These are phyloP conservation scores for Zeugodacus cucurbitae DNA, from an alignment of 1,140 invertebrate genomes.

Conservation along the genomic window DNA sequence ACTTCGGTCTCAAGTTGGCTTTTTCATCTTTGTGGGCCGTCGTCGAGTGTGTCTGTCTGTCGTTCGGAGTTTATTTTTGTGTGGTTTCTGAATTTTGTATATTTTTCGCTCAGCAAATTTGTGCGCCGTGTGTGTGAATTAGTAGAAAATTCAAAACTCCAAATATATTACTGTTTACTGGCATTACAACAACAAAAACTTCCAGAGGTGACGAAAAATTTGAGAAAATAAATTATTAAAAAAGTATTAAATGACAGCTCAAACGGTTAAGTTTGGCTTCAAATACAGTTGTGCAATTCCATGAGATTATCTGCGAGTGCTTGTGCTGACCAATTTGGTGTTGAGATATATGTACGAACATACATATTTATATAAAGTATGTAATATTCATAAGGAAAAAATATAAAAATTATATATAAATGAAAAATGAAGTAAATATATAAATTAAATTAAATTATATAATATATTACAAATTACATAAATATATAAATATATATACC, in stretches of 20 bases:
- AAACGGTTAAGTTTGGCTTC: background rate
- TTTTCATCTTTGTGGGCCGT: background rate
- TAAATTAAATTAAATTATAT: background rate
- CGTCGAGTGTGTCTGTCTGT: background rate
- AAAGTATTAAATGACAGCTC: background rate
- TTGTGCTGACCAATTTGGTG: background rate
- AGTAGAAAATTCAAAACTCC: background rate
- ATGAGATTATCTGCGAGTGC: background rate
- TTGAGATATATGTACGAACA: background rate
- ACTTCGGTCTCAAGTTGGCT: background rate
- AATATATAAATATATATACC: background rate
- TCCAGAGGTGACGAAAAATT: background rate
- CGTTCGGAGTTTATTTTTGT: background rate
- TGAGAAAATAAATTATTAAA: background rate
- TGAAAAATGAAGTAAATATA: background rate
- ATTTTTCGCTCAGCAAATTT: background rate
- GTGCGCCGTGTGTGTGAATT: background rate
- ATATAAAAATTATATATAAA: background rate
- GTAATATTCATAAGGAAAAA: background rate
- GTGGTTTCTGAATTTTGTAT: background rate
- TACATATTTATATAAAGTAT: background rate
- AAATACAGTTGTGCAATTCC: conserved; percentile 16
- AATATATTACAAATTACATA: background rate
- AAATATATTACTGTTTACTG: background rate
- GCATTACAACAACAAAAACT: background rate